phyloP scores from a whole-genome alignment of 2,113 vertebrate species.

The Gasterosteus aculeatus region DNA sequence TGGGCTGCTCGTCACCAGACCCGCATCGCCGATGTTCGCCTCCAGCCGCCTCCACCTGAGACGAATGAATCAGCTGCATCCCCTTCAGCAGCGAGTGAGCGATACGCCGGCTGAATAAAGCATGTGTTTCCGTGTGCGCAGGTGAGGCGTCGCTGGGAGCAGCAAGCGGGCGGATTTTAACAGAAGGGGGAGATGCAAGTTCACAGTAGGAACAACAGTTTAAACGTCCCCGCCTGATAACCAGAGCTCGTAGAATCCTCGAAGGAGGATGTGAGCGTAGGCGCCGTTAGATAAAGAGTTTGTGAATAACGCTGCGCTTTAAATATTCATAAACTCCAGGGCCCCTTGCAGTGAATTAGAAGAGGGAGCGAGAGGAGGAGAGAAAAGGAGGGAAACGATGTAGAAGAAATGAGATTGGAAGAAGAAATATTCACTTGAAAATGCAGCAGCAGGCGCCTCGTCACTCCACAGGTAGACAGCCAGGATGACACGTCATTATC shows the following conservation, averaged over 20 bases:
- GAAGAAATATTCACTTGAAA: conserved; percentile 33
- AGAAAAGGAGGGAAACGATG: conserved; percentile 17
- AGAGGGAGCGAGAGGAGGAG: background rate
- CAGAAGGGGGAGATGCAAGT: conserved; percentile 3
- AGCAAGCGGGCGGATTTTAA: conserved; percentile 32
- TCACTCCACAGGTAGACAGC: conserved; percentile 34
- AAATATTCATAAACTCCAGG: conserved; percentile 62
- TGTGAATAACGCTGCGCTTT: conserved; percentile 49
- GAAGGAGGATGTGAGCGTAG: conserved; percentile 42
- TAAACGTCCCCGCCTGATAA: conserved; percentile 35
- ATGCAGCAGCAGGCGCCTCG: conserved; percentile 5
- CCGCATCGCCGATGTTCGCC: conserved; percentile 41
- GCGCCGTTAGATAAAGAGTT: conserved; percentile 63
- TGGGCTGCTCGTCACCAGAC: conserved; percentile 8
- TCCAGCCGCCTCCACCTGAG: conserved; percentile 36
- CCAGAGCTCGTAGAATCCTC: conserved; percentile 35
- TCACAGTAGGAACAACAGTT: conserved; percentile 46
- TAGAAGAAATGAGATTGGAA: conserved; percentile 14
- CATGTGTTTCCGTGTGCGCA: conserved; percentile 45
- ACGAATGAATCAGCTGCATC: conserved; percentile 71
- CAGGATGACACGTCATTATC: conserved; percentile 5
- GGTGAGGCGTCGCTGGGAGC: conserved; percentile 57
- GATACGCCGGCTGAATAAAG: conserved; percentile 68
- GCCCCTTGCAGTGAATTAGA: conserved; percentile 47
- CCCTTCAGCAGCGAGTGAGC: conserved; percentile 64